phyloP scores from a whole-genome alignment of 2,797 vertebrate species.

The Acrossocheilus fasciatus region DNA sequence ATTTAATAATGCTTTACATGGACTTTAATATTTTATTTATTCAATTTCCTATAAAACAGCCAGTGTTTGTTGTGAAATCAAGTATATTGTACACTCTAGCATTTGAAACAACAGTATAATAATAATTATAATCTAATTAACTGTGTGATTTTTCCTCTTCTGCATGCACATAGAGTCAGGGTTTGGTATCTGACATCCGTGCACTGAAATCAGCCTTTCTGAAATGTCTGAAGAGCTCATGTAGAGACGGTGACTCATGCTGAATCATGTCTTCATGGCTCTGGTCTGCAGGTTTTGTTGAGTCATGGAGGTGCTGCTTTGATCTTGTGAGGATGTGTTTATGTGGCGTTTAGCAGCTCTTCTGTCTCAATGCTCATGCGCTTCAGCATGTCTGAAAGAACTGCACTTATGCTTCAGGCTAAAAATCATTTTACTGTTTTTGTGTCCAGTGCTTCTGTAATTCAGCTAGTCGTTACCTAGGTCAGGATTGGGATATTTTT shows the following conservation, averaged over 20 bases:
- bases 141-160: neutral
- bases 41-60: too few species aligned
- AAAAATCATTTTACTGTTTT: too few species aligned
- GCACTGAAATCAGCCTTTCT: neutral
- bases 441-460: too few species aligned
- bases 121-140: neutral
- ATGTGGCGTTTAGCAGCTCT: slow-evolving; percentile 1
- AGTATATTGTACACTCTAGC: neutral
- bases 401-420: too few species aligned
- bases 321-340: neutral
- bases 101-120: neutral
- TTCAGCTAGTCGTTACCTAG: too few species aligned
- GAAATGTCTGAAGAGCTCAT: neutral
- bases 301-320: slow-evolving; percentile 4
- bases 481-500: too few species aligned
- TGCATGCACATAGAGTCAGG: neutral
- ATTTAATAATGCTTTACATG: too few species aligned
- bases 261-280: slow-evolving; percentile 10
- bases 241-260: neutral
- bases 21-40: too few species aligned
- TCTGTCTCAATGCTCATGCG: neutral
- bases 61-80: too few species aligned
- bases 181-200: neutral
- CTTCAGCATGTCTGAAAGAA: too few species aligned
- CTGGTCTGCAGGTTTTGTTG: neutral